These are phyloP conservation scores for Agrotis segetum DNA, from an alignment of 2,888 invertebrate genomes.

Conservation along the genomic window DNA sequence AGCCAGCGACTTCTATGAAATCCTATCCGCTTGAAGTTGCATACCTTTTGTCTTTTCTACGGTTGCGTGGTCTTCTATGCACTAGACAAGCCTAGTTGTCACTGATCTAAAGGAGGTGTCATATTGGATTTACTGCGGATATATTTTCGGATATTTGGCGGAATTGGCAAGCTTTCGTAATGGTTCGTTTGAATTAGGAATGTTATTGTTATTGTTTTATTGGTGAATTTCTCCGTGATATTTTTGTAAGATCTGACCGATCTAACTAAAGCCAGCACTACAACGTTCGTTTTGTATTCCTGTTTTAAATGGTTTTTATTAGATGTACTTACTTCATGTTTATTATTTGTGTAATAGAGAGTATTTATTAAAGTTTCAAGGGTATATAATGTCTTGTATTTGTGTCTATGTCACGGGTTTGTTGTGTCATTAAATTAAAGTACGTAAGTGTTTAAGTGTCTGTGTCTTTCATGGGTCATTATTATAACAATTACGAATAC, in stretches of 20 bases:
- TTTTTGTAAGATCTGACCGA: no score
- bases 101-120: constrained; percentile 23
- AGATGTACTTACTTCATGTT: no score
- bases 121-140: constrained; percentile 4
- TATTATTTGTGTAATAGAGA: no score
- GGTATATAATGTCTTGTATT: background rate
- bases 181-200: no score
- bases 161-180: no score
- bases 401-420: background rate
- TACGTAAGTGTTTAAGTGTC: constrained; percentile 18
- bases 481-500: constrained; percentile 19
- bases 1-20: constrained; percentile 48
- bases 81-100: background rate
- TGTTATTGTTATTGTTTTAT: no score
- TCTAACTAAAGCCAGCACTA: no score
- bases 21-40: constrained; percentile 7
- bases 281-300: no score
- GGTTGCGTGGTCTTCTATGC: constrained; percentile 45
- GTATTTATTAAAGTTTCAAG: background rate
- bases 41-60: constrained; percentile 45
- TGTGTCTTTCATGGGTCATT: constrained; percentile 34
- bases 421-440: constrained; percentile 16
- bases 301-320: no score
- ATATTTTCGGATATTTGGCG: background rate
- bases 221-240: no score